phyloP scores from a whole-genome alignment of 2,888 invertebrate species.

The Campoplex nolae region DNA sequence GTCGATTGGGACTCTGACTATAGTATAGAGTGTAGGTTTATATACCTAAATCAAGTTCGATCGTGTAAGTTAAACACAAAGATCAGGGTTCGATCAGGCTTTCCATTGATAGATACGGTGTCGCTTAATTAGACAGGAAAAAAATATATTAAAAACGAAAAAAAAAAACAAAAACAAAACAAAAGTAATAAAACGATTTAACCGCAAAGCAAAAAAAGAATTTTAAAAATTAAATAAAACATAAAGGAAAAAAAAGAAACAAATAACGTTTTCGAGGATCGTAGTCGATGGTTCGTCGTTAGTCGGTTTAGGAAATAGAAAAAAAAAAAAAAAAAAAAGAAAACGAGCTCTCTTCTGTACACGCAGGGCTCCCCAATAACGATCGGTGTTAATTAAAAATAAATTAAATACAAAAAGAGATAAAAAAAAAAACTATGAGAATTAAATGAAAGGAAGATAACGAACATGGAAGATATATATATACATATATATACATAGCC shows the following conservation, averaged over 20 bases:
- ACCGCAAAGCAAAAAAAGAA: neutral
- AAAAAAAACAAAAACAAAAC: neutral
- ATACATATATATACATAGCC: neutral
- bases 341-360: constrained; percentile 41
- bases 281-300: constrained; percentile 67
- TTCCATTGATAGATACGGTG: constrained; percentile 70
- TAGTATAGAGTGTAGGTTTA: constrained; percentile 77
- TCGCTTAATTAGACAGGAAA: constrained; percentile 69
- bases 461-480: constrained; percentile 25
- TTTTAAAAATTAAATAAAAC: constrained; percentile 25
- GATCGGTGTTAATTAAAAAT: constrained; percentile 56
- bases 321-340: neutral
- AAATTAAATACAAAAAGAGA: constrained; percentile 7
- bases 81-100: constrained; percentile 79
- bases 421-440: constrained; percentile 19
- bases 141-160: neutral
- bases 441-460: constrained; percentile 27
- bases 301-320: constrained; percentile 61
- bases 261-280: constrained; percentile 51
- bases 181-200: neutral
- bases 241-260: neutral
- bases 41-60: constrained; percentile 79
- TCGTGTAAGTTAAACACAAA: constrained; percentile 77
- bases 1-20: constrained; percentile 76
- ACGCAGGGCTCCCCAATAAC: constrained; percentile 49